phyloP scores from a whole-genome alignment of 2,888 invertebrate species.

The Mongoloraphidia duomilia region DNA sequence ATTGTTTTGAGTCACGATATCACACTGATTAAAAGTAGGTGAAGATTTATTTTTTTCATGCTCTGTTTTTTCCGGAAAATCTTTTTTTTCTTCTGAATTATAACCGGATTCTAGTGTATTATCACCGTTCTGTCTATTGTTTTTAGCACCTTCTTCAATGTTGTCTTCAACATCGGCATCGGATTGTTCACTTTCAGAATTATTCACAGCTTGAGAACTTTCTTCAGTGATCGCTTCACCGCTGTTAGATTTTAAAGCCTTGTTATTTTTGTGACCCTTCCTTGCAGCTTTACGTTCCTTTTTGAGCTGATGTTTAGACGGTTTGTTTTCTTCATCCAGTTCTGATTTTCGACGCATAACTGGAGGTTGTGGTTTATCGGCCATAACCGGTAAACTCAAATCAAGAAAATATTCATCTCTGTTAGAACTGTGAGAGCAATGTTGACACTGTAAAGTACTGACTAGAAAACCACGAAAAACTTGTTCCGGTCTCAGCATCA shows the following conservation, averaged over 20 bases:
- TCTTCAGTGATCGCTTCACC: conserved; percentile 1
- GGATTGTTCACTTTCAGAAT: conserved; percentile 53
- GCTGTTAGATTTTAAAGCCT: conserved; percentile 19
- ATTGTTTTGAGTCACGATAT: too few relatives aligned
- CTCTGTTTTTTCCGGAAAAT: conserved; percentile 1
- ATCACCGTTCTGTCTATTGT: conserved; percentile 21
- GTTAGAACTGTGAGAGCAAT: conserved; percentile 75
- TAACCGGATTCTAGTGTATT: conserved; percentile 47
- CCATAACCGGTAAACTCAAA: conserved; percentile 78
- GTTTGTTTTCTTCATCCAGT: conserved; percentile 37
- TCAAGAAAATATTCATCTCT: conserved; percentile 89
- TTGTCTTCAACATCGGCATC: conserved; percentile 76
- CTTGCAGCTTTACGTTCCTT: conserved; percentile 44
- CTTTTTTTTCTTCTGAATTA: conserved; percentile 38
- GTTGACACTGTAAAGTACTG: conserved; percentile 78
- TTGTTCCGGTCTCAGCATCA: conserved; percentile 68
- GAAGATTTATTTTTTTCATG: background rate
- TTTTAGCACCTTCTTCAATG: conserved; percentile 38
- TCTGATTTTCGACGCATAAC: conserved; percentile 32
- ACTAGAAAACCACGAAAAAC: conserved; percentile 89
- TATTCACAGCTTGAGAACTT: conserved; percentile 23
- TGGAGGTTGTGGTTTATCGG: conserved; percentile 59
- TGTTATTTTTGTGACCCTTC: conserved; percentile 38
- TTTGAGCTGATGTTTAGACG: conserved; percentile 50
- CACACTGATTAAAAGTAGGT: too few relatives aligned